These are phyloP conservation scores for Notamacropus eugenii DNA, from an alignment of 2,797 vertebrate genomes.

Conservation along the genomic window DNA sequence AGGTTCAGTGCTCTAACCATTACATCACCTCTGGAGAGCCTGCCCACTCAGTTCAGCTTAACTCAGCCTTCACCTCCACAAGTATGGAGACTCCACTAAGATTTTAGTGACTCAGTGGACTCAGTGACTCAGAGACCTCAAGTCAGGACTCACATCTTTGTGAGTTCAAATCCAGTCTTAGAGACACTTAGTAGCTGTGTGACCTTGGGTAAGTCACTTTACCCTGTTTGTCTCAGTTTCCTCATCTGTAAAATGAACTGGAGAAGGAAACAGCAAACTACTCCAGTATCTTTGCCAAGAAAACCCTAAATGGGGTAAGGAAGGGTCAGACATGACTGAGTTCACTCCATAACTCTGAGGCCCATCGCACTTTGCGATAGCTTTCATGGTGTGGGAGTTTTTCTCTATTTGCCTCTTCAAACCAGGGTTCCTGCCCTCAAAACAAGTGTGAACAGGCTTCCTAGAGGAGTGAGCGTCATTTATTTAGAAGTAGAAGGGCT, in stretches of 20 bases:
- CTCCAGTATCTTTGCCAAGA: not conserved
- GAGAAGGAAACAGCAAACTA: not conserved
- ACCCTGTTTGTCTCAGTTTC: not conserved
- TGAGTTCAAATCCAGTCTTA: not conserved
- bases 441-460: not conserved
- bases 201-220: not conserved
- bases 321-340: too few relatives aligned
- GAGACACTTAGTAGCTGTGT: not conserved
- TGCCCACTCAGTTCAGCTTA: not conserved
- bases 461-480: not conserved
- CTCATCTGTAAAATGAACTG: not conserved
- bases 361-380: not conserved
- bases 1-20: not conserved
- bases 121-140: too few relatives aligned
- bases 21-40: not conserved
- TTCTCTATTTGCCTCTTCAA: not conserved
- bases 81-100: not conserved
- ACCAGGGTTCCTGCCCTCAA: not conserved
- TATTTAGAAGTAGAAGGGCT: not conserved
- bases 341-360: not conserved
- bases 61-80: not conserved
- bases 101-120: not conserved
- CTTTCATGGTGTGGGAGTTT: not conserved
- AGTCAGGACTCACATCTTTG: not conserved
- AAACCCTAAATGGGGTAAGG: not conserved